Evolutionary conservation across 2,113 vertebrate species (phyloP), one percentile per base, ranked within the genome.

Genomic region (Gambusia affinis): DNA sequence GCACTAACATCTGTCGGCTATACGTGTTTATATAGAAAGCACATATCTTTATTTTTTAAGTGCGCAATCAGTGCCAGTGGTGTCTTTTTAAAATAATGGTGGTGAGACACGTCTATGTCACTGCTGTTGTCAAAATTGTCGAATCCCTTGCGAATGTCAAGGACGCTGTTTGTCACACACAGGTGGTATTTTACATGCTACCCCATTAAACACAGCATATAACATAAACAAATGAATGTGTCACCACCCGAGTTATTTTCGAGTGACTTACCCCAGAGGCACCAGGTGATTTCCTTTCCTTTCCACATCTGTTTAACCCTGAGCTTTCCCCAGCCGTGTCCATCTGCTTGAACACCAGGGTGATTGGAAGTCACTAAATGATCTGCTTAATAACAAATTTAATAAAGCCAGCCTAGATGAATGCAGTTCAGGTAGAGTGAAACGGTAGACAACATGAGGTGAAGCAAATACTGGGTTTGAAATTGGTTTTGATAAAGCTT

Each of bases 151-250:
- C 73, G 4, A 33, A 7, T 66, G 77, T 88, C 87, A 89, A 86
- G 89, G 88, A 69, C 85, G 90, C 80, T 67, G 78, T 71, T 78
- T 73, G 31, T 54, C 75, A 66, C 79, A 82, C 60, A 92, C 92
- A 92, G 88, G 91, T 91, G 91, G 90, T 24, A 76, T n/a, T 63
- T 67, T 60, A 51, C 60, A 33, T 35, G 61, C 17, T 28, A 28
- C 62, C 31, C 0, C 70, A 27, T 29, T 57, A 15, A 57, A 57
- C 19, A 39, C 8, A 42, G 28, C 8, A 47, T 54, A 22, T 71
- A 51, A 57, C 17, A 24, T 10, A 67, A 47, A 47, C 44, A 67
- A 66, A 12, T 70, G 72, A 39, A 37, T 29, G 11, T 67, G 74
- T 72, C 72, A 79, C 44, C 71, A 69, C 37, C 28, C 14, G 24